These are phyloP conservation scores for Ophiothrix spiculata DNA, from an alignment of 35 echinoderm and acorn worm genomes.

Conservation along the genomic window DNA sequence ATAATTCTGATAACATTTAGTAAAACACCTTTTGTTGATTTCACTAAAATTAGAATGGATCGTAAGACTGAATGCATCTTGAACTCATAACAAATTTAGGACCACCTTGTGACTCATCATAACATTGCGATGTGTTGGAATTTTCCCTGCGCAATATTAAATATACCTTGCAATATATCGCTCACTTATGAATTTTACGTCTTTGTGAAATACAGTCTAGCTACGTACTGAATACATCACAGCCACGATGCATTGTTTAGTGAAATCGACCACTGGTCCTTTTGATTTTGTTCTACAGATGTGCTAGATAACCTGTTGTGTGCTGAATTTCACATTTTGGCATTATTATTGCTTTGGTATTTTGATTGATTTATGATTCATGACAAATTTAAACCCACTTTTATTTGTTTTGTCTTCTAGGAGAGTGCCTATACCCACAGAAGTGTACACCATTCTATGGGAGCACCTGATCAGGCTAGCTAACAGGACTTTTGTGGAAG, in stretches of 20 bases:
- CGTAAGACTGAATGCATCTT: conserved; percentile 70
- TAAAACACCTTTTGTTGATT: conserved; percentile 9
- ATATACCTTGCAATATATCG: background rate
- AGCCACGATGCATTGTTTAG: background rate
- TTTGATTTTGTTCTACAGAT: background rate
- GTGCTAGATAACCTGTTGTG: background rate
- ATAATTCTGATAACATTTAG: too few relatives aligned
- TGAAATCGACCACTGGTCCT: background rate
- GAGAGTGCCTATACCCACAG: conserved; percentile 71
- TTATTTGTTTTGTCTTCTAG: conserved; percentile 40
- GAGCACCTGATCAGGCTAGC: conserved; percentile 78
- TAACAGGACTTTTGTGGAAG: conserved; percentile 88
- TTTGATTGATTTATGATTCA: background rate
- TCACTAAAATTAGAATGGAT: conserved; percentile 55
- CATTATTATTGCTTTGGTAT: background rate
- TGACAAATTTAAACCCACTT: background rate
- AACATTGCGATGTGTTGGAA: too few relatives aligned
- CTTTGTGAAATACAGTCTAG: too few relatives aligned
- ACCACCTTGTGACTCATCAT: conserved; percentile 50
- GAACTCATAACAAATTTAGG: conserved; percentile 67
- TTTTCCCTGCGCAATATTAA: too few relatives aligned
- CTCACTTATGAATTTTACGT: too few relatives aligned
- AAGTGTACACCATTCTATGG: conserved; percentile 86
- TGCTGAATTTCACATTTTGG: background rate
- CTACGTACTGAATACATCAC: background rate